Evolutionary conservation across 2,888 invertebrate species (phyloP), one percentile per base, ranked within the genome.

Genomic region (Ophioninae sp.): DNA sequence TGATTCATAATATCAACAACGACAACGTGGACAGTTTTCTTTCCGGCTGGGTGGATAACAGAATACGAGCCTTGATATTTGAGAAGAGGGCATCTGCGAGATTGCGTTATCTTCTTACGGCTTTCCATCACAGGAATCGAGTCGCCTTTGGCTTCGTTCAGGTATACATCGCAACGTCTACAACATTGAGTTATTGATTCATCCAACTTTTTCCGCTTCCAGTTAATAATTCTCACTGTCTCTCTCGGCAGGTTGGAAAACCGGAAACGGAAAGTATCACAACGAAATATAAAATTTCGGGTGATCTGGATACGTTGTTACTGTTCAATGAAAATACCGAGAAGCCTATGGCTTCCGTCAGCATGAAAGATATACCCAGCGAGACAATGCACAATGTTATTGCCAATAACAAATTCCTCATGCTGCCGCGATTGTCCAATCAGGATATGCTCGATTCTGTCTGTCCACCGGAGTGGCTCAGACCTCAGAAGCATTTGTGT

Each of bases 31-130:
- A 97, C 71, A 94, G 94, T 8, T 99, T 98, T 92, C 94, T 99
- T 44, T 95, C 95, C 67, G 98, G 98, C 76, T 99, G 98, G 96
- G 95, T 95, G 83, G 99, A 99, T 93, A 99, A 99, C 93, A 95
- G 96, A 92, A 97, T 99, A 63, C 95, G 98, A 86, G 98, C 97
- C 44, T 93, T 99, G 79, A 96, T 99, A 89, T 97, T 98, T 93
- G 97, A 97, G 90, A 96, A 96, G 83, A 94, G 95, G 82, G 95
- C 94, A 85, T 95, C 95, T 13, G 95, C 97, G 77, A 95, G 98
- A 74, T 94, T 99, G 78, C 94, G 99, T 85, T 99, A 98, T 93
- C 94, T 98, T 86, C 95, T 98, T 85, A 96, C 97, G 85, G 98
- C 98, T 56, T 98, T 96, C 93, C 96, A 96, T 91, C 97, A 97